Evolutionary conservation across 2,888 invertebrate species (phyloP).

Genomic region (Brachyopa scutellaris): DNA sequence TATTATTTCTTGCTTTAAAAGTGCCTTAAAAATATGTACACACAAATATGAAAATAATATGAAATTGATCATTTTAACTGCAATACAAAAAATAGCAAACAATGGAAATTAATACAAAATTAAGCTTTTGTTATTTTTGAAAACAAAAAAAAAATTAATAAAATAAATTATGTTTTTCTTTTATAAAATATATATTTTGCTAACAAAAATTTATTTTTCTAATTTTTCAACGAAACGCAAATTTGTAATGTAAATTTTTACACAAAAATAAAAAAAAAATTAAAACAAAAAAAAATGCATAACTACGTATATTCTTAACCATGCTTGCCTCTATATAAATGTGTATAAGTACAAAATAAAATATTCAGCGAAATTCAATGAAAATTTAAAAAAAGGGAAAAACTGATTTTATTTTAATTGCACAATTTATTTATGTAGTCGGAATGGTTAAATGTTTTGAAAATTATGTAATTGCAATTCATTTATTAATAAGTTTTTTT

Average conservation of each 20-base stretch:
- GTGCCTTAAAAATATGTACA: conserved; percentile 57
- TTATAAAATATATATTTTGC: conserved; percentile 62
- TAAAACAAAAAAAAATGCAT: too few relatives aligned
- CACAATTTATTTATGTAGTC: conserved; percentile 32
- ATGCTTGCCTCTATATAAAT: conserved; percentile 72
- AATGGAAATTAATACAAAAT: conserved; percentile 3
- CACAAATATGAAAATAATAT: conserved; percentile 10
- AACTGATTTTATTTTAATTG: conserved; percentile 8
- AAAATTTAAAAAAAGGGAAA: not conserved
- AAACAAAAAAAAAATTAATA: not conserved
- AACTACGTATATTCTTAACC: conserved; percentile 66
- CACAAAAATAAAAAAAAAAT: conserved; percentile 10
- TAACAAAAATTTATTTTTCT: conserved; percentile 50
- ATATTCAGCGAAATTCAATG: conserved; percentile 5
- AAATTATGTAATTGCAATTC: not conserved
- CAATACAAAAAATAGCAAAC: conserved; percentile 27
- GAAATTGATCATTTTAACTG: not conserved
- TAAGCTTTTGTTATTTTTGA: conserved; percentile 51
- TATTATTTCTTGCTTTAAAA: conserved; percentile 65
- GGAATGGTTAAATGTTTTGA: conserved; percentile 5
- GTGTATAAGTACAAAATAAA: conserved; percentile 66
- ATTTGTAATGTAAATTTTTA: conserved; percentile 26
- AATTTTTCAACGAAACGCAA: conserved; percentile 27
- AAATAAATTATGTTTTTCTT: conserved; percentile 19
- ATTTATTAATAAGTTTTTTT: not conserved